These are phyloP conservation scores for Otocyon megalotis DNA, from an alignment of 2,113 vertebrate species.

Conservation along the genomic window DNA sequence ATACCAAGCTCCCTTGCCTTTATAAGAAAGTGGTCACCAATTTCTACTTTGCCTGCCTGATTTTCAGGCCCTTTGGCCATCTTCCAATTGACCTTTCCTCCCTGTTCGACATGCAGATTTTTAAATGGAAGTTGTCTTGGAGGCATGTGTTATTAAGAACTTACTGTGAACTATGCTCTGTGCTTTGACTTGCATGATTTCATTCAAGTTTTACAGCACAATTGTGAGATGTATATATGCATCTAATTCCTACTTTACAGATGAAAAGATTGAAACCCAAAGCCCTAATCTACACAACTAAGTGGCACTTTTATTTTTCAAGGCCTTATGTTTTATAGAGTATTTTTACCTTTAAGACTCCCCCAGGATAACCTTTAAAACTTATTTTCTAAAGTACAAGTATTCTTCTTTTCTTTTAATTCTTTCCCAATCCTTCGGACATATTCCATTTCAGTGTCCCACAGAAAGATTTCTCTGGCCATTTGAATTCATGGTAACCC, in stretches of 20 bases:
- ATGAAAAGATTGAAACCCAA: conserved; percentile 8
- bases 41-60: background rate
- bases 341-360: background rate
- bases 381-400: background rate
- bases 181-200: background rate
- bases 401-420: background rate
- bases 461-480: background rate
- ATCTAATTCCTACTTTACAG: conserved; percentile 44
- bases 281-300: background rate
- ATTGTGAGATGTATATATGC: background rate
- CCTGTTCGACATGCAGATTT: background rate
- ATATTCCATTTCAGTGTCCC: background rate
- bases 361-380: background rate
- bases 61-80: conserved; percentile 10
- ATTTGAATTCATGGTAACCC: background rate
- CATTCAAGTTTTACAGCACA: background rate
- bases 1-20: background rate
- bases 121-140: background rate
- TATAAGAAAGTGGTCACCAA: background rate
- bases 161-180: background rate
- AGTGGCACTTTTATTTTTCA: background rate
- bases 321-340: conserved; percentile 12
- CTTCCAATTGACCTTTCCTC: conserved; percentile 2
- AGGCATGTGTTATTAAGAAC: conserved; percentile 7
- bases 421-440: background rate